Evolutionary conservation across 2,113 vertebrate genomes (phyloP).

Genomic region (Sus scrofa): T2T-Sscrofa CM000822.6:18627501-18628000

Average conservation of each 20-base stretch:
- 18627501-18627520: neutral
- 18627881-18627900: neutral
- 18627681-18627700: neutral
- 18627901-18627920: constrained; percentile 2
- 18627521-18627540: neutral
- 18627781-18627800: neutral
- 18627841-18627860: constrained; percentile 14
- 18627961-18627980: constrained; percentile 21
- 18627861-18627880: neutral
- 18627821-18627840: neutral
- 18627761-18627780: neutral
- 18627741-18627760: neutral
- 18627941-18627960: neutral
- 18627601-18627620: neutral
- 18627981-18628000: neutral
- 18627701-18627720: constrained; percentile 3
- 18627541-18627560: neutral
- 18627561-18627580: neutral
- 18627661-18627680: neutral
- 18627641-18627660: neutral
- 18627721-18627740: neutral
- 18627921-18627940: constrained; percentile 21
- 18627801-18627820: neutral
- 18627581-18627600: neutral
- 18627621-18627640: neutral